Conservation (phyloP, 2,113 vertebrate species). For the chimpanzee (Pan troglodytes) region NHGRI_mPanTro3-v2.1_pri NC_072402.2:168471501-168472000, state of each 20-base stretch:
- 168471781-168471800: neutral
- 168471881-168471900: neutral
- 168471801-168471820: neutral
- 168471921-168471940: neutral
- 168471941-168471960: neutral
- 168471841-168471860: neutral
- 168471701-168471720: neutral
- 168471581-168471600: neutral
- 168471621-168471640: neutral
- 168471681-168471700: neutral
- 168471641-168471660: neutral
- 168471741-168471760: neutral
- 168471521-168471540: neutral
- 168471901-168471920: neutral
- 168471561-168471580: neutral
- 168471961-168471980: neutral
- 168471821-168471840: neutral
- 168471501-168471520: neutral
- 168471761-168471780: neutral
- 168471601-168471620: neutral
- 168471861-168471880: conserved; percentile 16
- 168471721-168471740: neutral
- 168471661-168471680: neutral
- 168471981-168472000: neutral
- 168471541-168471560: neutral